Evolutionary conservation across 2,113 vertebrate species (phyloP), one percentile per base, ranked within the genome.

Genomic region (Barnardius zonarius): DNA sequence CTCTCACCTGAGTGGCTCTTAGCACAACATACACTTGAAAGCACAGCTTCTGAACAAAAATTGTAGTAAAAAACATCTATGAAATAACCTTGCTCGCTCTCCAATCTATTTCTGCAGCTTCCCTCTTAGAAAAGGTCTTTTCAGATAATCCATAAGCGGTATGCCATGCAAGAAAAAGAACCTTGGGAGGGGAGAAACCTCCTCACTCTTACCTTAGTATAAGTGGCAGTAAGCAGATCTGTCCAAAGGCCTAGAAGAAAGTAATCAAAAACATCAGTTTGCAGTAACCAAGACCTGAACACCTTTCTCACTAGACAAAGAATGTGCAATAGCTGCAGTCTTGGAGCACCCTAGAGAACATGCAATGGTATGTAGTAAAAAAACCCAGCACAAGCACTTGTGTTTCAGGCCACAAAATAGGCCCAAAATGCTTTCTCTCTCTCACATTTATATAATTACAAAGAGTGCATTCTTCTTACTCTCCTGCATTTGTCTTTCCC

Each of bases 181-280:
- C 46, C 28, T 69, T 6, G 5, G 7, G 66, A 6, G 11, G 18
- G 30, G 5, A 79, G 19, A 83, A 88, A 73, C 37, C n/a, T 51
- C 48, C 52, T 16, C 27, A n/a, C 2, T 24, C 97, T 96, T 96
- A 97, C 97, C 88, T 85, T 18, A 97, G 20, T 59, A 97, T 64
- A 57, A 97, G 2, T 0, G 97, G 97, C 44, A 97, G 12, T n/a
- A 97, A 80, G 55, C 46, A 92, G 83, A 97, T 86, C 77, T 97
- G 97, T 35, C 97, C 97, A 87, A 97, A 97, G 90, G 94, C 96
- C 97, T 97, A 46, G 20, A 81, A 78, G 64, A 79, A 73, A 83
- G 8, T 17, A 94, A 81, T 33, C 14, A 93, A 27, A 84, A 88
- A 89, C 18, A 57, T 7, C 62, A 25, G 15, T 72, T 79, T 84